Evolutionary conservation across 1,140 invertebrate genomes (phyloP).

Genomic region (Drosophila fuyamai): DNA sequence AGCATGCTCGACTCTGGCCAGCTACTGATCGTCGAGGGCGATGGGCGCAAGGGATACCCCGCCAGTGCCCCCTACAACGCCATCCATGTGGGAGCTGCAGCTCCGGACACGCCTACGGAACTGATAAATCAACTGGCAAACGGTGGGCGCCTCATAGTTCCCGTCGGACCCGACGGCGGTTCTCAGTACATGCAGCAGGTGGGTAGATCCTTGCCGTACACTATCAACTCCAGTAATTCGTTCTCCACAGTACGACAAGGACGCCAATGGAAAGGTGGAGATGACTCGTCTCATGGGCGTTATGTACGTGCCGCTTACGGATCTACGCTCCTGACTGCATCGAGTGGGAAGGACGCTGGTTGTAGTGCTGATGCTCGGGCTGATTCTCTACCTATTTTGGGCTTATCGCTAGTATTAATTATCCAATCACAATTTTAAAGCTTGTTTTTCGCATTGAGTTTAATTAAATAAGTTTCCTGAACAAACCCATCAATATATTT

Average conservation of each 20-base stretch:
- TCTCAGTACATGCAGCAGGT: constrained; percentile 93
- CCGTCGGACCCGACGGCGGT: constrained; percentile 93
- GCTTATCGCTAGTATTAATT: constrained; percentile 26
- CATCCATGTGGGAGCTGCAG: constrained; percentile 93
- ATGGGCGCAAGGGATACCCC: constrained; percentile 92
- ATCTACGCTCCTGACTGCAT: constrained; percentile 85
- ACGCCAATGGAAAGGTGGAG: constrained; percentile 91
- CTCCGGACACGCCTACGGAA: constrained; percentile 90
- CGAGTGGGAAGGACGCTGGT: constrained; percentile 21
- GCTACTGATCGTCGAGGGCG: constrained; percentile 91
- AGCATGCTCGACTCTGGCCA: constrained; percentile 88
- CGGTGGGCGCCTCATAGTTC: constrained; percentile 96
- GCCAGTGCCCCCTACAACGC: constrained; percentile 90
- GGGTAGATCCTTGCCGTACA: neutral
- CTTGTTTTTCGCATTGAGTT: constrained; percentile 24
- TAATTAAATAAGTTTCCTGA: constrained; percentile 24
- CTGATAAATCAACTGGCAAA: constrained; percentile 89
- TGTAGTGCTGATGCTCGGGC: constrained; percentile 38
- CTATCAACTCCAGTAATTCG: neutral
- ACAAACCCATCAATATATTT: neutral
- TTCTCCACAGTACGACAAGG: constrained; percentile 92
- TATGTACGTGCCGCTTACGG: constrained; percentile 98
- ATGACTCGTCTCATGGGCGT: constrained; percentile 96
- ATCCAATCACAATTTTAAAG: constrained; percentile 15
- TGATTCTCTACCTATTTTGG: constrained; percentile 47